These are phyloP conservation scores for Halisarca cf. caerulea DNA, from an alignment of 37 sponge, comb jelly and placozoan species.

Conservation along the genomic window DNA sequence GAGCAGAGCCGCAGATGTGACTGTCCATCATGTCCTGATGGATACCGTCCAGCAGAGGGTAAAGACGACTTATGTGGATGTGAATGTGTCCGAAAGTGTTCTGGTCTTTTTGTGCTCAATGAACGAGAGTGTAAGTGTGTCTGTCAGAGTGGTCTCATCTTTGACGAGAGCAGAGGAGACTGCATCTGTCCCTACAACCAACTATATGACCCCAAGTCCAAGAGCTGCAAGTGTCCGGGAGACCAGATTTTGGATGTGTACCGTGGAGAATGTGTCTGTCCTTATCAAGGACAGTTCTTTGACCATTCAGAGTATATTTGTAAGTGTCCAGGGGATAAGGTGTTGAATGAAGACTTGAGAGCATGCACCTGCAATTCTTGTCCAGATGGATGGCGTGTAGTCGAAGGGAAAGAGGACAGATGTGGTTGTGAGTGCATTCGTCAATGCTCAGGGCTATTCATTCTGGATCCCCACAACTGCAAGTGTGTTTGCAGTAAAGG, in stretches of 20 bases:
- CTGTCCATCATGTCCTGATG: not conserved
- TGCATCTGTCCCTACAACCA: conserved; percentile 14
- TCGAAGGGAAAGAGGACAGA: not conserved
- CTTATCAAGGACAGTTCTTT: not conserved
- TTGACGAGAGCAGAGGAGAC: not conserved
- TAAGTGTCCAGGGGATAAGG: conserved; percentile 6
- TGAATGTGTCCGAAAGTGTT: not conserved
- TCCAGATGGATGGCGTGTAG: not conserved
- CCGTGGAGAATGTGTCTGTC: not conserved
- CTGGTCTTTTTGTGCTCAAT: not conserved
- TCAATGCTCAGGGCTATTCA: not conserved
- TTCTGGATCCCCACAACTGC: not conserved
- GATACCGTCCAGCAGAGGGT: not conserved
- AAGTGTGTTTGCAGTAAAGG: conserved; percentile 2
- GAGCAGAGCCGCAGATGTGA: not conserved
- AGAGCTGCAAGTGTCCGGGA: conserved; percentile 8
- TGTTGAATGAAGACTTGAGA: not conserved
- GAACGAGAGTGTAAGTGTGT: not conserved
- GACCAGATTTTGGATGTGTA: not conserved
- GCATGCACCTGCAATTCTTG: not conserved
- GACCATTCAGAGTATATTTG: not conserved
- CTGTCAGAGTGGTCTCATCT: not conserved
- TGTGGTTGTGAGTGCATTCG: conserved; percentile 14
- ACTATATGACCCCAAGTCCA: not conserved
- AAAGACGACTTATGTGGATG: not conserved